Conservation (phyloP, 2,113 vertebrate genomes). For the Sisor rabdophorus region DNA sequence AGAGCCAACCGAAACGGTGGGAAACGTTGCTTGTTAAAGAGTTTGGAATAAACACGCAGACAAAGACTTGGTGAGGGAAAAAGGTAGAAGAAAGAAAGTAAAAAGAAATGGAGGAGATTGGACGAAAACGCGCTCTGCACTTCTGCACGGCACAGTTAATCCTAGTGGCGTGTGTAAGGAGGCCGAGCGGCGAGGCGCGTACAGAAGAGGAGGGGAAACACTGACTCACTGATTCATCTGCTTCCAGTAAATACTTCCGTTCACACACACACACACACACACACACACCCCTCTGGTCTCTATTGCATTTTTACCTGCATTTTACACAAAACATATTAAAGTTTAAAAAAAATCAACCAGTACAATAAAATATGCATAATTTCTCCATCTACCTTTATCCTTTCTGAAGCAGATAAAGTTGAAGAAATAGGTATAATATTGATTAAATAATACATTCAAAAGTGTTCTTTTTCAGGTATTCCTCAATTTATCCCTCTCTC, state of each 20-base stretch:
- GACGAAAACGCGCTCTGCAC: constrained; percentile 52
- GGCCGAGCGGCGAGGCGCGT: constrained; percentile 49
- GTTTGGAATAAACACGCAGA: background rate
- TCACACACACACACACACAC: background rate
- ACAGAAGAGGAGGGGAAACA: constrained; percentile 39
- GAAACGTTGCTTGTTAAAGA: background rate
- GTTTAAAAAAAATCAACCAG: background rate
- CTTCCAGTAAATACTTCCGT: constrained; percentile 30
- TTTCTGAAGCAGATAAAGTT: constrained; percentile 5
- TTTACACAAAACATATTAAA: background rate
- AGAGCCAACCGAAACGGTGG: background rate
- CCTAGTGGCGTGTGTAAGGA: constrained; percentile 73
- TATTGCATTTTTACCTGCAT: background rate
- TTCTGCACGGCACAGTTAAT: constrained; percentile 70
- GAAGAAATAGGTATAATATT: background rate
- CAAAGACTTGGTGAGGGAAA: background rate
- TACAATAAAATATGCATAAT: constrained; percentile 1
- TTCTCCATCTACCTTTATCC: background rate
- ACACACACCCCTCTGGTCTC: background rate
- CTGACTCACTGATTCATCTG: constrained; percentile 42
- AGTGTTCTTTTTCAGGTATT: too few relatives aligned
- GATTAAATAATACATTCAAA: too few relatives aligned
- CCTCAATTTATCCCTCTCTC: too few relatives aligned
- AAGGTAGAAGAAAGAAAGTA: constrained; percentile 12
- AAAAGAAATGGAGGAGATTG: constrained; percentile 35